These are phyloP conservation scores for Trichogramma evanescens DNA, from an alignment of 2,888 invertebrate genomes.

Conservation along the genomic window DNA sequence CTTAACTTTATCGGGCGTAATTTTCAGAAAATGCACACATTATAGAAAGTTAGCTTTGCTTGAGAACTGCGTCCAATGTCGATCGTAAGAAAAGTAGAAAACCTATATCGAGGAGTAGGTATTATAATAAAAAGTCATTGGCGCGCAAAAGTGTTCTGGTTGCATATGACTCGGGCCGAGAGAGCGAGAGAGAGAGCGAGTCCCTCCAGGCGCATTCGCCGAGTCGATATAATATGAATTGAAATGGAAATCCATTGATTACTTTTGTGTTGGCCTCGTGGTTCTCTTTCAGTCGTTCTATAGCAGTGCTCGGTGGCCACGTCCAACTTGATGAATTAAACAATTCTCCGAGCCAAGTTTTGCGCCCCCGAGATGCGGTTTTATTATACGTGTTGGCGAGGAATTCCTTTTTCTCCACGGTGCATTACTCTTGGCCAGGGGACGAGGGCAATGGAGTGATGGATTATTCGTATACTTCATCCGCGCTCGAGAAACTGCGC, in stretches of 20 bases:
- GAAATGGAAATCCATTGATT: conserved; percentile 16
- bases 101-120: neutral
- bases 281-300: no score
- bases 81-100: neutral
- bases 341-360: neutral
- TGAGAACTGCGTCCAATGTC: neutral
- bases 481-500: no score
- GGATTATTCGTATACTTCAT: no score
- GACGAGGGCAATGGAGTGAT: no score
- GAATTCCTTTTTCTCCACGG: no score
- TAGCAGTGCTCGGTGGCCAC: neutral
- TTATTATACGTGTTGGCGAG: no score
- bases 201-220: neutral
- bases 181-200: no score
- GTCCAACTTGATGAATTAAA: conserved; percentile 13
- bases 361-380: no score
- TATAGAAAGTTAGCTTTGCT: conserved; percentile 3
- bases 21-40: conserved; percentile 9
- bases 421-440: no score
- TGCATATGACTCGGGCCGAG: no score
- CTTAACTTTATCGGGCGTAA: conserved; percentile 7
- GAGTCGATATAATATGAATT: conserved; percentile 16
- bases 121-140: conserved; percentile 9
- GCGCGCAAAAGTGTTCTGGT: neutral
- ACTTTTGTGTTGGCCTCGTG: conserved; percentile 3